Percentiles rank a stretch among this genome's conserved stretches.
Conservation (phyloP, 2,888 invertebrate genomes). For the Corythucha ciliata region DNA sequence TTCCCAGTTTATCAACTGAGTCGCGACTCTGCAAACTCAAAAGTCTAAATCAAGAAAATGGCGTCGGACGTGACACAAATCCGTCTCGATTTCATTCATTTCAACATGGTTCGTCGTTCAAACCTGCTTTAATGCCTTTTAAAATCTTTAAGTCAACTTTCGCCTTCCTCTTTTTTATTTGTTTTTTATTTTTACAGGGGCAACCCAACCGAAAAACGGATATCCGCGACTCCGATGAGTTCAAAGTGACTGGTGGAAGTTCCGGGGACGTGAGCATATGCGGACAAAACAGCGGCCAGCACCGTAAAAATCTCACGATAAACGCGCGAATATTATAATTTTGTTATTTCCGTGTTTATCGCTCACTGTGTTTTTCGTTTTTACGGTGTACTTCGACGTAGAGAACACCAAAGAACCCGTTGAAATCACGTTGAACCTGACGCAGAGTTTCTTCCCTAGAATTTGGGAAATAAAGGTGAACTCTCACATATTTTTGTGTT, state of each 20-base stretch:
- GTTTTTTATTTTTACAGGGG: conserved; percentile 46
- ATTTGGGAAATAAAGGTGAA: conserved; percentile 59
- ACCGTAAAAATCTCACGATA: conserved; percentile 49
- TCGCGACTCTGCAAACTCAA: conserved; percentile 60
- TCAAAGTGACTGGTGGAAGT: conserved; percentile 49
- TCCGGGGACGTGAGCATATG: conserved; percentile 56
- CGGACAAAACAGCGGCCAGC: conserved; percentile 76
- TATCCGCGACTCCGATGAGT: conserved; percentile 64
- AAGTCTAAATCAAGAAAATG: conserved; percentile 65
- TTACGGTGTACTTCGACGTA: conserved; percentile 62
- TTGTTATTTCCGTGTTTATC: no score
- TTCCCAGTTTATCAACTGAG: conserved; percentile 64
- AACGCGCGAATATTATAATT: neutral
- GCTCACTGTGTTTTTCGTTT: no score
- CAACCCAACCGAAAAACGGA: conserved; percentile 73
- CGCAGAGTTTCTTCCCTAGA: conserved; percentile 54
- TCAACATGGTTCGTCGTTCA: conserved; percentile 58
- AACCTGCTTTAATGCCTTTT: no score
- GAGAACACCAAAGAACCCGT: conserved; percentile 47
- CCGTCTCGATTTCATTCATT: conserved; percentile 72
- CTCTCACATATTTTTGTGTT: neutral
- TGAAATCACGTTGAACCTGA: conserved; percentile 48
- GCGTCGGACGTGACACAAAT: conserved; percentile 73
- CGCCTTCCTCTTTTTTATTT: neutral
- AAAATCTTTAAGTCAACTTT: no score